Base-by-base conservation (phyloP, 2,113 vertebrate species). In the Catharus minimus region DNA sequence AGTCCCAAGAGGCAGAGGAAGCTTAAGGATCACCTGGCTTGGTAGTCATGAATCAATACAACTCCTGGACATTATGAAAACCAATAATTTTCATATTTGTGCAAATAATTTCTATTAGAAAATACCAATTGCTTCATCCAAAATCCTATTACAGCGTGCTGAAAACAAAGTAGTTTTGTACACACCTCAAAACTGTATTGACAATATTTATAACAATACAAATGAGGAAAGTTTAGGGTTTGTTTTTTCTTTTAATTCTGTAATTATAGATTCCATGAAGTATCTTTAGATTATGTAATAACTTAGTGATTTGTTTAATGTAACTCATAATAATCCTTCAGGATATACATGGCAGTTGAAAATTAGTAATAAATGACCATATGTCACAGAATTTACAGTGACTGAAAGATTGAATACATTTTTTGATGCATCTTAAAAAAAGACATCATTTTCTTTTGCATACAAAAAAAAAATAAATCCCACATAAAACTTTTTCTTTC, bases 391-490 rank as follows among this genome's bases (percentile, higher is more conserved):
- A 89, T 41, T 68, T 49, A 41, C 11, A 41, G 7, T 39, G 21
- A 80, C 17, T 72, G 49, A 69, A 82, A 77, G 7, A 46, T 18
- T 20, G 21, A 77, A 85, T 28, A 32, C 0, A 4, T 44, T 58
- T 79, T 46, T 47, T 7, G 33, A 24, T 33, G 4, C 19, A 20
- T 39, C 10, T 68, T 38, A 27, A 47, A 80, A 58, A 58, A 84
- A 75, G 20, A 11, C 0, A 10, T 15, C 0, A 19, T 76, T 91
- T 82, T 46, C 8, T 24, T 79, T 22, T 15, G 15, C 2, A 2
- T 15, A 24, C 9, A 53, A 52, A n/a, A 38, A 47, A 15, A 27
- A 33, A 33, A 33, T 33, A 22, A 32, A 41, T 10, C 13, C 52
- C n/a, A 27, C 3, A 55, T 44, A 39, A 46, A 74, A n/a, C 2